Evolutionary conservation across 2,888 invertebrate species (phyloP).

Genomic region (Philaethria dido): DNA sequence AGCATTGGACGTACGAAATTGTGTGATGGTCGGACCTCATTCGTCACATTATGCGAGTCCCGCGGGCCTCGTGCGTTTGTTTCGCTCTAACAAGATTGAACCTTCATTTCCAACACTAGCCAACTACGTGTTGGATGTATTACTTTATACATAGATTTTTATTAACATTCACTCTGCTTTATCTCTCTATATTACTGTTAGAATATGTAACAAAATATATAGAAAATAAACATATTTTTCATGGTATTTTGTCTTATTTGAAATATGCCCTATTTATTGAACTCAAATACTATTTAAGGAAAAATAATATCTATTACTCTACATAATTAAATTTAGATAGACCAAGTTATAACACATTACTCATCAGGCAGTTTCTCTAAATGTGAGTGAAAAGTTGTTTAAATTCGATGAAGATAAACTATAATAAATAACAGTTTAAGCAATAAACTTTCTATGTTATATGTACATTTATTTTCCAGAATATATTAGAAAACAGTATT

Average conservation of each 20-base stretch:
- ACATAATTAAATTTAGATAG: too few relatives aligned
- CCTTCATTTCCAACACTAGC: conserved; percentile 36
- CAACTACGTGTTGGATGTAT: conserved; percentile 24
- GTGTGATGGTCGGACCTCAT: conserved; percentile 38
- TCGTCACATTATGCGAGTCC: conserved; percentile 46
- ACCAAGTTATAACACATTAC: too few relatives aligned
- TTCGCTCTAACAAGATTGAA: conserved; percentile 44
- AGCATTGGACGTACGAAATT: conserved; percentile 33
- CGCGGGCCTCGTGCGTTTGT: conserved; percentile 43
- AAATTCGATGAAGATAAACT: too few relatives aligned
- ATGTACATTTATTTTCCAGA: not conserved
- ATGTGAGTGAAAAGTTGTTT: too few relatives aligned
- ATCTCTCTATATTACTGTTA: not conserved
- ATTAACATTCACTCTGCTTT: not conserved
- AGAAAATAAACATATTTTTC: not conserved
- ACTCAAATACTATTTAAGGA: too few relatives aligned
- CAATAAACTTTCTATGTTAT: not conserved
- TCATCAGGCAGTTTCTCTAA: too few relatives aligned
- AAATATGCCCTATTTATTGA: too few relatives aligned
- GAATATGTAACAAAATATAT: not conserved
- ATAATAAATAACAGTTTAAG: not conserved
- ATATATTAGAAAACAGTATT: conserved; percentile 11
- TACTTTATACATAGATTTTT: conserved; percentile 18
- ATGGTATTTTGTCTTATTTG: too few relatives aligned
- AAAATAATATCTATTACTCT: too few relatives aligned